Evolutionary conservation across 2,797 vertebrate species (phyloP).

Genomic region (Synanceia verrucosa): DNA sequence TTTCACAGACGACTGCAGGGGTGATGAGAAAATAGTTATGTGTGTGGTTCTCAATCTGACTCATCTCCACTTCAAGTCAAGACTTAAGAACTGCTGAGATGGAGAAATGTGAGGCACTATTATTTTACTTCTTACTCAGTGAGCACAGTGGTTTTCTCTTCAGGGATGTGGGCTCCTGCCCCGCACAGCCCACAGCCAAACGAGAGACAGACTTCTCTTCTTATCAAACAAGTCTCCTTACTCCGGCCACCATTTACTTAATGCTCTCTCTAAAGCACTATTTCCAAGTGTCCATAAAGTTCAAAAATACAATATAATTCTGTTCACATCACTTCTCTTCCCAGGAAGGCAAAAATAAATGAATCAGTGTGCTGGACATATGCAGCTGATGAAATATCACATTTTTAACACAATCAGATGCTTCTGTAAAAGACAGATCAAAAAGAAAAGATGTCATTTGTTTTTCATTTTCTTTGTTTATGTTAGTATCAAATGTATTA

Average conservation of each 20-base stretch:
- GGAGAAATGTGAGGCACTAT: slow-evolving; percentile 57
- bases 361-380: neutral
- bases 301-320: slow-evolving; percentile 43
- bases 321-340: neutral
- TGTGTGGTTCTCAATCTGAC: slow-evolving; percentile 71
- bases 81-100: slow-evolving; percentile 64
- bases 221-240: slow-evolving; percentile 33
- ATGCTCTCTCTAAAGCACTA: slow-evolving; percentile 27
- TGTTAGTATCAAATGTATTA: neutral
- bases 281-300: slow-evolving; percentile 37
- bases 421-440: neutral
- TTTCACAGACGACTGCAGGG: slow-evolving; percentile 54
- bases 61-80: slow-evolving; percentile 66
- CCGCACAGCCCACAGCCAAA: slow-evolving; percentile 41
- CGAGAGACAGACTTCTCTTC: slow-evolving; percentile 21
- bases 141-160: slow-evolving; percentile 54
- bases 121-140: slow-evolving; percentile 70
- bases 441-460: neutral
- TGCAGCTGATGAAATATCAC: neutral
- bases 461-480: neutral
- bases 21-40: slow-evolving; percentile 71
- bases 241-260: slow-evolving; percentile 45
- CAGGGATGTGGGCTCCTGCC: slow-evolving; percentile 58
- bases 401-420: neutral
- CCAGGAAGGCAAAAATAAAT: neutral